These are phyloP conservation scores for Ptychodera flava DNA, from an alignment of 35 echinoderm and acorn worm genomes.

Conservation along the genomic window DNA sequence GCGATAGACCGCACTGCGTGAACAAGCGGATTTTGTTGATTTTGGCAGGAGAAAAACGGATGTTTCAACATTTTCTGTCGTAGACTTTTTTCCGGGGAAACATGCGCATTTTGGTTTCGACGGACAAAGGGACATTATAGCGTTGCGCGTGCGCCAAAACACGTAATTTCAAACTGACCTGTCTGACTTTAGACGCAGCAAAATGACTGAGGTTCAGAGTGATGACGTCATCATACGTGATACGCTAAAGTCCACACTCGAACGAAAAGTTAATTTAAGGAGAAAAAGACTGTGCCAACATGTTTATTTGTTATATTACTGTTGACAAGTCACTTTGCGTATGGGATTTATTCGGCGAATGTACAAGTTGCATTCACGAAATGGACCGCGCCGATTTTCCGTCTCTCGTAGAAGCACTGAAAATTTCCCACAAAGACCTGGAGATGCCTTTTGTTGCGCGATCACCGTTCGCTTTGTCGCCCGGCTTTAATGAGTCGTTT, in stretches of 20 bases:
- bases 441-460: neutral
- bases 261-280: neutral
- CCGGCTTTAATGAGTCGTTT: neutral
- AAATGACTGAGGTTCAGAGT: too few species aligned
- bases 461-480: neutral
- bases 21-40: too few species aligned
- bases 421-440: too few species aligned
- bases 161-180: neutral
- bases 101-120: neutral
- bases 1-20: too few species aligned
- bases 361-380: neutral
- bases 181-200: neutral
- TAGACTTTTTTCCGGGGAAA: too few species aligned
- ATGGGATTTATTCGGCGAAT: neutral
- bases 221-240: neutral
- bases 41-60: too few species aligned
- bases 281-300: neutral
- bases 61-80: too few species aligned
- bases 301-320: neutral
- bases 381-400: neutral
- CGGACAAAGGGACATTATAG: neutral
- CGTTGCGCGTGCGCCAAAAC: neutral
- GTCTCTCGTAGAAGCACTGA: neutral
- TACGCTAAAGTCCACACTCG: neutral
- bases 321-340: neutral